Conservation (phyloP, 1,140 invertebrate genomes). For the Lerema accius region DNA sequence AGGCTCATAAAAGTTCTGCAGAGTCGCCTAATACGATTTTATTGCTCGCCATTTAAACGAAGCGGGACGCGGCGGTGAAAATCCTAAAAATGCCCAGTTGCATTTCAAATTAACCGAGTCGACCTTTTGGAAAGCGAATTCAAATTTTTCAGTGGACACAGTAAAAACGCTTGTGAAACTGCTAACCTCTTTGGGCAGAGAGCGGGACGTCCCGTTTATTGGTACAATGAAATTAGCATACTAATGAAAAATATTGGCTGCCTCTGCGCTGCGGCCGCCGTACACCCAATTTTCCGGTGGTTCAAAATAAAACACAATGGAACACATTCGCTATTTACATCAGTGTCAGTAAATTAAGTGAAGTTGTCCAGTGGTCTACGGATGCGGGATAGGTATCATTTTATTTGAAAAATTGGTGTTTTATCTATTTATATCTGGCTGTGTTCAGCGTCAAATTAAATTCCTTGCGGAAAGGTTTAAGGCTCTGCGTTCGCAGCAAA, state of each 20-base stretch:
- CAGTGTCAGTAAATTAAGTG: conserved; percentile 40
- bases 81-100: conserved; percentile 57
- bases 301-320: conserved; percentile 54
- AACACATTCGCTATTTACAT: conserved; percentile 36
- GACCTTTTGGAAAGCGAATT: conserved; percentile 68
- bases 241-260: conserved; percentile 80
- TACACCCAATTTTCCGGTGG: conserved; percentile 62
- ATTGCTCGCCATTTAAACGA: conserved; percentile 38
- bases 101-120: conserved; percentile 71
- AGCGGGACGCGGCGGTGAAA: conserved; percentile 32
- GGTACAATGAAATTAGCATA: conserved; percentile 79
- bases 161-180: conserved; percentile 69
- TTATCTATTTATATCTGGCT: conserved; percentile 16
- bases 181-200: conserved; percentile 70
- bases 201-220: conserved; percentile 66
- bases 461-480: conserved; percentile 25
- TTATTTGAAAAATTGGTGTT: conserved; percentile 6
- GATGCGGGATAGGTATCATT: conserved; percentile 17
- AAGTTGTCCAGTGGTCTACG: not conserved
- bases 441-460: conserved; percentile 17
- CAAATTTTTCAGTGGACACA: conserved; percentile 71
- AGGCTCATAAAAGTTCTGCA: conserved; percentile 34
- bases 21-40: conserved; percentile 41
- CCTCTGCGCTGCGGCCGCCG: conserved; percentile 43
- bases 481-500: not conserved